phyloP scores from a whole-genome alignment of 2,888 invertebrate species.

The Lasioglossum leucozonium region DNA sequence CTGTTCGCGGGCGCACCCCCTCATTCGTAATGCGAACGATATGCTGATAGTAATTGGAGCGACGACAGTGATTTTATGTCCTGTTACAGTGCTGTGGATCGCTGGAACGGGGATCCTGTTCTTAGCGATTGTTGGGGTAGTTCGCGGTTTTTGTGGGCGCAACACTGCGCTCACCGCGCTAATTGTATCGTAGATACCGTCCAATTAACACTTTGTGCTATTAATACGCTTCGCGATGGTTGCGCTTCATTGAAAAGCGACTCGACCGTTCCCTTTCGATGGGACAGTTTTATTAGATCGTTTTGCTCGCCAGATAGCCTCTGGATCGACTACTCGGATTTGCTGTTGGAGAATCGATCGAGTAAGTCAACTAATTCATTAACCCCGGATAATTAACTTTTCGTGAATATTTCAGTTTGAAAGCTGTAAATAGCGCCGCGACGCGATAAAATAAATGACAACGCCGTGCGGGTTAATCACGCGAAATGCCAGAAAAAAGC shows the following conservation, averaged over 20 bases:
- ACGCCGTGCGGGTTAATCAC: no score
- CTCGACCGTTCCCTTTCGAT: not conserved
- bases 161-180: not conserved
- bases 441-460: no score
- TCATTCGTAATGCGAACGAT: not conserved
- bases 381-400: no score
- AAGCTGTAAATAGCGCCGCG: no score
- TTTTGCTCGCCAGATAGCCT: no score
- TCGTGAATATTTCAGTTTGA: no score
- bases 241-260: not conserved
- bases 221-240: not conserved
- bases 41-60: not conserved
- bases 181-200: not conserved
- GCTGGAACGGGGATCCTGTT: not conserved
- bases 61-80: not conserved
- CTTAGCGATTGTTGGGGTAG: not conserved
- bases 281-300: no score
- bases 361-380: no score
- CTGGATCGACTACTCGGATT: no score
- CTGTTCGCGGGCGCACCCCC: not conserved
- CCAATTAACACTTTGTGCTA: not conserved
- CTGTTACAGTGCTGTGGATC: no score
- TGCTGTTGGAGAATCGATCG: no score
- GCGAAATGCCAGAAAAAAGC: no score
- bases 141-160: not conserved